These are phyloP conservation scores for Phyllostomus discolor DNA, from an alignment of 2,113 vertebrate genomes.

Conservation along the genomic window DNA sequence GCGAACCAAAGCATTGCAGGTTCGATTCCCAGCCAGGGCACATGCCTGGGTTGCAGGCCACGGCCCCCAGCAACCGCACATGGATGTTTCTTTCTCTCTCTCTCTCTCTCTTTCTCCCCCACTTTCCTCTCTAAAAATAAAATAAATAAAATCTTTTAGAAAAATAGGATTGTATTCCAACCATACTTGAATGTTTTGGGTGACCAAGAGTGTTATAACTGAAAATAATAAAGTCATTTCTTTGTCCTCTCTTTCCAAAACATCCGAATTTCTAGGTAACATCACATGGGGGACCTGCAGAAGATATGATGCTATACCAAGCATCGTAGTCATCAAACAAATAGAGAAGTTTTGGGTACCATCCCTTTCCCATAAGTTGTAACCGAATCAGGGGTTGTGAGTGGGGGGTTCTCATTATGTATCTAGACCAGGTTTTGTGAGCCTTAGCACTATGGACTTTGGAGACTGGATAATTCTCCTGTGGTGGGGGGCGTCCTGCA, in stretches of 20 bases:
- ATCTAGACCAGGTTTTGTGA: neutral
- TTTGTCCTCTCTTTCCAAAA: neutral
- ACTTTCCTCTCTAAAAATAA: too few relatives aligned
- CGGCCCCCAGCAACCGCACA: too few relatives aligned
- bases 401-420: neutral
- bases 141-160: too few relatives aligned
- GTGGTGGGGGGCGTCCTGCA: neutral
- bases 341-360: neutral
- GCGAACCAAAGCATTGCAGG: too few relatives aligned
- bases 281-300: neutral
- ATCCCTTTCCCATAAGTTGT: neutral
- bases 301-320: neutral
- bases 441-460: neutral
- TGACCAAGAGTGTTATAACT: neutral
- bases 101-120: too few relatives aligned
- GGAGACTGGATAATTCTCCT: neutral
- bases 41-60: too few relatives aligned
- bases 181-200: neutral
- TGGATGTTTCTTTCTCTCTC: too few relatives aligned
- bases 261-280: neutral
- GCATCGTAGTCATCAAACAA: neutral
- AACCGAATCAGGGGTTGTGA: neutral
- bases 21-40: too few relatives aligned
- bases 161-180: slow-evolving; percentile 4
- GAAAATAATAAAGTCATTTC: neutral